Evolutionary conservation across 2,797 vertebrate species (phyloP), one percentile per base, ranked within the genome.

Genomic region (Erithacus rubecula): DNA sequence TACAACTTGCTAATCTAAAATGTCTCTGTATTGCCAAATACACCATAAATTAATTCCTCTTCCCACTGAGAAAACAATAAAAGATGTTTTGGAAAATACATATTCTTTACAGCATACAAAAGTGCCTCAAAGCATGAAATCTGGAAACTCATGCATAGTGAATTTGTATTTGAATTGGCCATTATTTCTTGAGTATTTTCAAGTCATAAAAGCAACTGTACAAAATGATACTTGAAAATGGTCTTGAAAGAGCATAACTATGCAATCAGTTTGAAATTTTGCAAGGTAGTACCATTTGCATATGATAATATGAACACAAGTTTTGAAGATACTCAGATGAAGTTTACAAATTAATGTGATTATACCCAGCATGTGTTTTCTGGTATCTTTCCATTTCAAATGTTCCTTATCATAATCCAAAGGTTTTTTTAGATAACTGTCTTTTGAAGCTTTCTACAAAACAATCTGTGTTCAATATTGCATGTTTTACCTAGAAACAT

Each of bases 141-240:
- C 23, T 64, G 58, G 46, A 83, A 74, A 74, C 29, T 10, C 6
- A 59, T 26, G 9, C 10, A 36, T 39, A 77, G 7, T 23, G 27
- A 80, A 22, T 74, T 88, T 74, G 5, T 32, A 41, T 70, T 88
- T 92, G 43, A 80, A 83, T 59, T 70, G 8, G 18, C 9, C 22
- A 51, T 90, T 93, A 80, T 83, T 80, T 83, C 44, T 67, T 56
- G 4, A 67, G 86, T 81, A 86, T 43, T 70, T 92, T 77, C 68
- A 55, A 67, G 29, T 52, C 20, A 37, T 74, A 86, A 88, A 83
- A 51, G 19, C 32, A 90, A 29, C 7, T 58, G 8, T 16, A 67
- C 0, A 4, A 4, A 77, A 24, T 23, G 5, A 70, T 70, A 77
- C 44, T 59, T 83, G 86, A 43, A 83, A 90, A 80, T 23, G 6